Evolutionary conservation across 2,888 invertebrate genomes (phyloP).

Genomic region (Idaea straminata): DNA sequence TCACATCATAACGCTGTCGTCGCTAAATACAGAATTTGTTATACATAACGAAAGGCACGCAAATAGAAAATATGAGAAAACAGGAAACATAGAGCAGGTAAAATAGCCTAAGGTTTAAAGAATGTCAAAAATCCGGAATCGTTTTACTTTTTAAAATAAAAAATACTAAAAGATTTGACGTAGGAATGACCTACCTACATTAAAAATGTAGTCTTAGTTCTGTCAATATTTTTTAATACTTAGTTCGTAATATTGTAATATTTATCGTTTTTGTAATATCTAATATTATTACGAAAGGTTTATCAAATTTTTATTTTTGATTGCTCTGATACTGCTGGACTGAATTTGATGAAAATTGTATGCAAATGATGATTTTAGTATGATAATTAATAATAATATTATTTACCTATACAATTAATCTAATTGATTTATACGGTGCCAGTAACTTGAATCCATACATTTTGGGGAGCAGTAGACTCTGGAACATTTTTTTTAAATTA

Average conservation of each 20-base stretch:
- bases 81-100: slow-evolving; percentile 4
- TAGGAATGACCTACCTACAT: not conserved
- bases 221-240: not conserved
- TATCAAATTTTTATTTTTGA: too few relatives aligned
- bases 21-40: not conserved
- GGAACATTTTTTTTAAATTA: too few relatives aligned
- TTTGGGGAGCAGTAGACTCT: too few relatives aligned
- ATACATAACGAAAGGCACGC: not conserved
- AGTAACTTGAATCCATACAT: too few relatives aligned
- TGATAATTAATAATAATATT: too few relatives aligned
- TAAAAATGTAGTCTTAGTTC: not conserved
- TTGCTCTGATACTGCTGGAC: too few relatives aligned
- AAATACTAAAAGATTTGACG: not conserved
- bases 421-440: too few relatives aligned
- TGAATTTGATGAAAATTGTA: too few relatives aligned
- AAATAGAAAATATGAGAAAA: slow-evolving; percentile 4
- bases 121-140: not conserved
- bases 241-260: not conserved
- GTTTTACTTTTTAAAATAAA: not conserved
- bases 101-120: not conserved
- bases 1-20: not conserved
- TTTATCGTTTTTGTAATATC: too few relatives aligned
- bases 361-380: too few relatives aligned
- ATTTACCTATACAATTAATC: too few relatives aligned
- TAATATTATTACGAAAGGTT: too few relatives aligned